A percentile compares a stretch with the other conserved stretches of the same genome.
Conservation (phyloP, 2,113 vertebrate species). For the Scopus umbretta region DNA sequence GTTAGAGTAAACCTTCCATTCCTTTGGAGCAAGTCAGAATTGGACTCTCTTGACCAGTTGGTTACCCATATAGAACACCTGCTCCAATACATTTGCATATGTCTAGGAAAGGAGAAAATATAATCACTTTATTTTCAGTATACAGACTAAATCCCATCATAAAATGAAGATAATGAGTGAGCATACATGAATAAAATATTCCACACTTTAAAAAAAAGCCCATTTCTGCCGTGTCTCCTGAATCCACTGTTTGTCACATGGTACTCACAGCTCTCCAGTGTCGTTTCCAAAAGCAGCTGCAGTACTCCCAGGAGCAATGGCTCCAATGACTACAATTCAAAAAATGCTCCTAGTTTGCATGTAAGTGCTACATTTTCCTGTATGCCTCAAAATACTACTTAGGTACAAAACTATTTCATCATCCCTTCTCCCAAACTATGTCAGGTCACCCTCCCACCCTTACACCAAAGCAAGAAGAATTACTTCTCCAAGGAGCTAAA, state of each 20-base stretch:
- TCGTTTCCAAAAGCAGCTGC: neutral
- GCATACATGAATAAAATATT: conserved; percentile 59
- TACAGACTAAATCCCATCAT: conserved; percentile 35
- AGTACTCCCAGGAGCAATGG: neutral
- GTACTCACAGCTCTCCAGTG: neutral
- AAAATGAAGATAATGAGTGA: conserved; percentile 29
- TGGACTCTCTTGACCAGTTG: neutral
- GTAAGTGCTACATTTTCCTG: neutral
- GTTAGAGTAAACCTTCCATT: neutral
- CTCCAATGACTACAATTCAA: neutral
- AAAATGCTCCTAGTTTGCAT: neutral
- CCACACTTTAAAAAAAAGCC: neutral
- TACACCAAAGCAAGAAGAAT: neutral
- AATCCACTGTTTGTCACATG: neutral
- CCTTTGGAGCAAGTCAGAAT: neutral
- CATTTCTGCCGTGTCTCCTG: neutral
- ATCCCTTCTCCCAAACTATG: neutral
- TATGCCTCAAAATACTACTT: neutral
- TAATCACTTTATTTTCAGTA: conserved; percentile 69
- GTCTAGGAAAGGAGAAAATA: conserved; percentile 52
- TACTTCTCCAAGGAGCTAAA: neutral
- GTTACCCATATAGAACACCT: neutral
- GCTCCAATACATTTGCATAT: neutral
- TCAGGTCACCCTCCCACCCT: neutral
- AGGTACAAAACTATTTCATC: neutral